Evolutionary conservation across 64 coral and sea anemone species (phyloP).

Genomic region (Montipora foliosa): DNA sequence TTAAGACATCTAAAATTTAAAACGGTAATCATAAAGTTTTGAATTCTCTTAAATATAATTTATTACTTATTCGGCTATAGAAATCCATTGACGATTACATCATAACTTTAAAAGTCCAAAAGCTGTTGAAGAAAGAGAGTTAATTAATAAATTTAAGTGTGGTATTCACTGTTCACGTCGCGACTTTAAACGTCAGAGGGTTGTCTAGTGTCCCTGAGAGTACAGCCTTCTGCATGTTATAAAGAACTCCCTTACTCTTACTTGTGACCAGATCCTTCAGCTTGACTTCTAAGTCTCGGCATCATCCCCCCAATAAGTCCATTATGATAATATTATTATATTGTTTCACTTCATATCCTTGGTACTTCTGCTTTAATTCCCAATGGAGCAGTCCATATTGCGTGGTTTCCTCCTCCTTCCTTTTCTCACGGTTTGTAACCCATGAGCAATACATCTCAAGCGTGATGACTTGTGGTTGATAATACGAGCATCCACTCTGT

Average conservation of each 20-base stretch:
- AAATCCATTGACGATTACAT: not conserved
- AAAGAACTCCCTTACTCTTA: constrained; percentile 35
- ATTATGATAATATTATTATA: constrained; percentile 33
- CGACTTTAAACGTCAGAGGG: not conserved
- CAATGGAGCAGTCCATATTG: constrained; percentile 13
- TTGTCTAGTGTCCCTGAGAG: constrained; percentile 45
- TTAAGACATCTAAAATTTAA: not conserved
- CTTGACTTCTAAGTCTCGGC: not conserved
- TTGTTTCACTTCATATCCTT: constrained; percentile 45
- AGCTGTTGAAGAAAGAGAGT: not conserved
- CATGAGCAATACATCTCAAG: not conserved
- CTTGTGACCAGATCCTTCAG: constrained; percentile 45
- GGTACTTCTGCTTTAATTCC: constrained; percentile 62
- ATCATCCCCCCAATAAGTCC: constrained; percentile 50
- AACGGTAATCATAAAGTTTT: not conserved
- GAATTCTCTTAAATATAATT: not conserved
- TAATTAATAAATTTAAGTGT: too few relatives aligned
- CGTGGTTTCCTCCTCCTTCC: constrained; percentile 24
- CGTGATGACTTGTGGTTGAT: too few relatives aligned
- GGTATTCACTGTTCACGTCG: too few relatives aligned
- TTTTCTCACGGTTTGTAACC: constrained; percentile 49
- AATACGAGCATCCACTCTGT: too few relatives aligned
- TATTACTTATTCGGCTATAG: not conserved
- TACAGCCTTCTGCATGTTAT: not conserved
- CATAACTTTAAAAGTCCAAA: not conserved